These are phyloP conservation scores for Mohoua ochrocephala DNA, from an alignment of 2,113 vertebrate species.

Conservation along the genomic window DNA sequence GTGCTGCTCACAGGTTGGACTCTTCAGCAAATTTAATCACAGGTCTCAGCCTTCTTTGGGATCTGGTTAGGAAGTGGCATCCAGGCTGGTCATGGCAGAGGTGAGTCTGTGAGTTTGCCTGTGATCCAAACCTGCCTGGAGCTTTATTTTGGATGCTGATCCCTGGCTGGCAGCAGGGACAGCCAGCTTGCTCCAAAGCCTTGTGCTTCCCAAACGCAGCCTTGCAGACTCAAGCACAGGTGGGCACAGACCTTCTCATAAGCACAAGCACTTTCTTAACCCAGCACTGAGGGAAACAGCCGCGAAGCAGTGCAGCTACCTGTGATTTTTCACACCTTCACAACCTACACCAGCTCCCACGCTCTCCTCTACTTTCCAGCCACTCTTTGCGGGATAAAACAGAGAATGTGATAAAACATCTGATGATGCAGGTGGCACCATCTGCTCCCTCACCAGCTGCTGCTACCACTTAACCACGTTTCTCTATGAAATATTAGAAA, in stretches of 20 bases:
- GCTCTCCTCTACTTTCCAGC: neutral
- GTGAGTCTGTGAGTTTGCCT: neutral
- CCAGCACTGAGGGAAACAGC: neutral
- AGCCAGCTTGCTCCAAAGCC: neutral
- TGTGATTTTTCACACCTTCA: conserved; percentile 50
- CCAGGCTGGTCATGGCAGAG: neutral
- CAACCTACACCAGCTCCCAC: conserved; percentile 32
- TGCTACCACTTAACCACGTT: neutral
- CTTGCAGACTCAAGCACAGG: neutral
- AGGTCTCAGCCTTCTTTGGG: neutral
- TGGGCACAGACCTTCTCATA: neutral
- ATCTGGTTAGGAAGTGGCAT: neutral
- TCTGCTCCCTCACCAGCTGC: conserved; percentile 59
- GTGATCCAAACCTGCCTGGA: neutral
- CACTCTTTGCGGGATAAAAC: neutral
- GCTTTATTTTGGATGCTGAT: no score
- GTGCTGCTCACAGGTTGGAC: neutral
- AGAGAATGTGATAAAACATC: conserved; percentile 55
- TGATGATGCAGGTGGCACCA: conserved; percentile 62
- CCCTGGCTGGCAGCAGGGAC: neutral
- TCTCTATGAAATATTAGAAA: neutral
- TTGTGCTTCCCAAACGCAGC: neutral
- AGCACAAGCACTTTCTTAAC: neutral
- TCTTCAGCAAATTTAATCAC: neutral
- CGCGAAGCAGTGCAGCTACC: neutral